These are phyloP conservation scores for Setophaga coronata DNA, from an alignment of 2,113 vertebrate species.

Conservation along the genomic window DNA sequence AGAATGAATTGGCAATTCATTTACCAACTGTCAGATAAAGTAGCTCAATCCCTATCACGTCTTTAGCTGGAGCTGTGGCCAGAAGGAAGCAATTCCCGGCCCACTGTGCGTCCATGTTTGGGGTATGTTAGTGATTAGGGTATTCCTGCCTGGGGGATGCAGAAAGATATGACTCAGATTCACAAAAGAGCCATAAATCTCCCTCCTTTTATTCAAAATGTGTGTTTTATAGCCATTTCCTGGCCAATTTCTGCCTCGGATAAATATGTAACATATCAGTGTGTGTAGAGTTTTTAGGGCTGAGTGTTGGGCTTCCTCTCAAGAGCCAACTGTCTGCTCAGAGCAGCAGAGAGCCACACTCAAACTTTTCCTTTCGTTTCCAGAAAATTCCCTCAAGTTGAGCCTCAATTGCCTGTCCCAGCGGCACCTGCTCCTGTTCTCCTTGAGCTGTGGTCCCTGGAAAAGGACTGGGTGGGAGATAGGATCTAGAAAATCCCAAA, in stretches of 20 bases:
- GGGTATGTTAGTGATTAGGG: slow-evolving; percentile 84
- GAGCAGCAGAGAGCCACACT: background rate
- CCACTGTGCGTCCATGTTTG: slow-evolving; percentile 74
- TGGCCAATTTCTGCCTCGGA: slow-evolving; percentile 76
- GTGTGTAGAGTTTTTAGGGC: slow-evolving; percentile 24
- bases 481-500: background rate
- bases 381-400: background rate
- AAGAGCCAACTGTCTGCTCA: slow-evolving; percentile 8
- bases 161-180: slow-evolving; percentile 81
- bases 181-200: slow-evolving; percentile 81
- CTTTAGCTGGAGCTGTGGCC: slow-evolving; percentile 69
- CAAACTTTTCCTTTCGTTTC: background rate
- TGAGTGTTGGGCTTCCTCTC: slow-evolving; percentile 11
- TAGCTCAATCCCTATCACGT: slow-evolving; percentile 71
- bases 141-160: slow-evolving; percentile 74
- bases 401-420: background rate
- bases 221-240: slow-evolving; percentile 81
- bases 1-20: slow-evolving; percentile 79
- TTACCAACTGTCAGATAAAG: slow-evolving; percentile 77
- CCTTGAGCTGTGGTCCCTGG: background rate
- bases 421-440: slow-evolving; percentile 12
- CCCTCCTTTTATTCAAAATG: slow-evolving; percentile 78
- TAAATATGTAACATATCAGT: slow-evolving; percentile 77
- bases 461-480: background rate
- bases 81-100: slow-evolving; percentile 81